phyloP scores from a whole-genome alignment of 2,797 vertebrate genomes.

The Pipistrellus pipistrellus region DNA sequence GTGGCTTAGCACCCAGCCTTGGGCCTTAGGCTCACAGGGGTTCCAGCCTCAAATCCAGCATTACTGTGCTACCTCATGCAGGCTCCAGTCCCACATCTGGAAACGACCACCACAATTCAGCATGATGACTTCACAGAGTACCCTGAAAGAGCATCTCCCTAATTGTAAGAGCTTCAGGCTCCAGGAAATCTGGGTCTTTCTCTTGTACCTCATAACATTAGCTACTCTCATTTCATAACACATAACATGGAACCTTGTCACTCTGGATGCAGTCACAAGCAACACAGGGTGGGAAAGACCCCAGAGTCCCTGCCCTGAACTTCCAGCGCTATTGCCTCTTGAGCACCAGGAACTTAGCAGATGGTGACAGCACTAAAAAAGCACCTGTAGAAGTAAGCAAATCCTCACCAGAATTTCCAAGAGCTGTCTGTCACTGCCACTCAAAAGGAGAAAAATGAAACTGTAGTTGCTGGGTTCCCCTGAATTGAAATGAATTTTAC shows the following conservation, averaged over 20 bases:
- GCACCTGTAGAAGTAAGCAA: neutral
- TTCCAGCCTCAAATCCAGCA: neutral
- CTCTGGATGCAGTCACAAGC: neutral
- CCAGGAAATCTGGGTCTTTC: neutral
- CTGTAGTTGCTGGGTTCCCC: neutral
- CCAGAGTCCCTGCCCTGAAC: neutral
- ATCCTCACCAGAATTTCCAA: neutral
- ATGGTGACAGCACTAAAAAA: neutral
- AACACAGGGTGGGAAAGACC: neutral
- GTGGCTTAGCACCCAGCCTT: neutral
- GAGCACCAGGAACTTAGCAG: neutral
- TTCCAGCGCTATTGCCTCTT: neutral
- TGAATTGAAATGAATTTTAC: neutral
- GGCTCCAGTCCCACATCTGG: neutral
- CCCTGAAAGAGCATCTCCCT: neutral
- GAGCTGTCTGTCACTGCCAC: neutral
- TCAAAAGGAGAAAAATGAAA: neutral
- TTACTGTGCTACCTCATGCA: neutral
- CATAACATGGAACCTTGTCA: neutral
- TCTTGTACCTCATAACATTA: neutral
- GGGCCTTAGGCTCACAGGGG: neutral
- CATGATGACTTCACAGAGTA: neutral
- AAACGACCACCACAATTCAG: too few species aligned
- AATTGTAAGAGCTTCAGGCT: too few species aligned
- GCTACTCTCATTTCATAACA: neutral